Percentiles rank a stretch among this genome's conserved stretches.
Conservation (phyloP, 2,888 invertebrate genomes). For the Tetranychus truncatus region DNA sequence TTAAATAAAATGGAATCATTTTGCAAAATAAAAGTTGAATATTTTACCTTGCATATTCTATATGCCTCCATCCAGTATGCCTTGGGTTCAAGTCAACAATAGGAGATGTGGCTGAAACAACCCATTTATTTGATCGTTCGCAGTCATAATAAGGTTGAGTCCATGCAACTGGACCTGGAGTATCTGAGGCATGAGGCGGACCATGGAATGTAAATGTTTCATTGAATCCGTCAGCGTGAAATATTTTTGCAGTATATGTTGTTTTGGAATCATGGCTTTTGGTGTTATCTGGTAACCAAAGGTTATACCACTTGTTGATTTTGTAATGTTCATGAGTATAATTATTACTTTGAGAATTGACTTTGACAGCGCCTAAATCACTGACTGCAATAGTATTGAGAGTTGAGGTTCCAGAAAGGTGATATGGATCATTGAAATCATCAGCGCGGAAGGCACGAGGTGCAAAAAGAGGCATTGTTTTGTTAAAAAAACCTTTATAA, state of each 20-base stretch:
- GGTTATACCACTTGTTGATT: conserved; percentile 79
- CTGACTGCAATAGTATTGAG: conserved; percentile 70
- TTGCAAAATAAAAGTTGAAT: background rate
- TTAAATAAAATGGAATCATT: background rate
- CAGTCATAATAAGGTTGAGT: conserved; percentile 91
- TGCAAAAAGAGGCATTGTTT: conserved; percentile 79
- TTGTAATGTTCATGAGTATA: conserved; percentile 77
- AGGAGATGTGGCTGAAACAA: conserved; percentile 78
- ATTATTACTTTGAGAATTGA: conserved; percentile 58
- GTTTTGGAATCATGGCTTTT: conserved; percentile 69
- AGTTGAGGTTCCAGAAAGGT: conserved; percentile 80
- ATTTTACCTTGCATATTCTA: conserved; percentile 69
- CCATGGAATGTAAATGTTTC: conserved; percentile 92
- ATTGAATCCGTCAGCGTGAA: conserved; percentile 81
- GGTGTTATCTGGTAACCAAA: conserved; percentile 75
- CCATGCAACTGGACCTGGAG: conserved; percentile 79
- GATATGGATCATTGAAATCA: conserved; percentile 89
- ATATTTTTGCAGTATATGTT: conserved; percentile 67
- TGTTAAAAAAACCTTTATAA: conserved; percentile 85
- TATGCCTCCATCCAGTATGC: conserved; percentile 74
- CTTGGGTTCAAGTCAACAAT: conserved; percentile 86
- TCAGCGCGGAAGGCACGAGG: conserved; percentile 67
- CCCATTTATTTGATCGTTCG: conserved; percentile 82
- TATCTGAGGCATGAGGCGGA: conserved; percentile 70
- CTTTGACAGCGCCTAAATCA: conserved; percentile 66